Conservation (phyloP, 2,113 vertebrate species). For the Nerophis lumbriciformis region DNA sequence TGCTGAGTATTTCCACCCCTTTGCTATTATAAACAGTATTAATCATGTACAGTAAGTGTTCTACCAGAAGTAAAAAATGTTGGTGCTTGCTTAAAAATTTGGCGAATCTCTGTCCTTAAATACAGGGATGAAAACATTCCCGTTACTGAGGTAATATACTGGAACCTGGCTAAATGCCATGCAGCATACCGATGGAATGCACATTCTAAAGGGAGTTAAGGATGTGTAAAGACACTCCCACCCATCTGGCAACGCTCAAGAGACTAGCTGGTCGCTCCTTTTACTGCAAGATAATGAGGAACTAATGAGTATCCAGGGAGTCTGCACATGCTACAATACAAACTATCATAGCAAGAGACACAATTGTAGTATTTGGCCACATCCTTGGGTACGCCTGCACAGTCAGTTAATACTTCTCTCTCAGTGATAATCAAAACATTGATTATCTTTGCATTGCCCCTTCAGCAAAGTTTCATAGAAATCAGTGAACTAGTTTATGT, state of each 20-base stretch:
- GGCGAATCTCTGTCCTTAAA: neutral
- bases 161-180: conserved; percentile 33
- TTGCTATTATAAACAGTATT: neutral
- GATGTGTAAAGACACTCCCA: conserved; percentile 37
- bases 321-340: conserved; percentile 11
- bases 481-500: neutral
- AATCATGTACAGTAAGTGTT: no score
- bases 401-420: neutral
- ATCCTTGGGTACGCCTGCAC: neutral
- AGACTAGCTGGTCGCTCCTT: conserved; percentile 38
- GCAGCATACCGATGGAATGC: conserved; percentile 42
- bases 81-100: neutral
- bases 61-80: neutral
- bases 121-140: conserved; percentile 7
- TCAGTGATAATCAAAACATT: no score
- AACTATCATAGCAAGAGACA: neutral
- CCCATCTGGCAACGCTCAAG: conserved; percentile 42
- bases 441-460: no score
- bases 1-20: neutral
- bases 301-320: conserved; percentile 40
- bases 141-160: conserved; percentile 19
- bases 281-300: conserved; percentile 36
- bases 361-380: neutral
- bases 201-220: conserved; percentile 33
- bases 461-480: neutral